phyloP scores from a whole-genome alignment of 2,797 vertebrate genomes.

The Limosa lapponica region DNA sequence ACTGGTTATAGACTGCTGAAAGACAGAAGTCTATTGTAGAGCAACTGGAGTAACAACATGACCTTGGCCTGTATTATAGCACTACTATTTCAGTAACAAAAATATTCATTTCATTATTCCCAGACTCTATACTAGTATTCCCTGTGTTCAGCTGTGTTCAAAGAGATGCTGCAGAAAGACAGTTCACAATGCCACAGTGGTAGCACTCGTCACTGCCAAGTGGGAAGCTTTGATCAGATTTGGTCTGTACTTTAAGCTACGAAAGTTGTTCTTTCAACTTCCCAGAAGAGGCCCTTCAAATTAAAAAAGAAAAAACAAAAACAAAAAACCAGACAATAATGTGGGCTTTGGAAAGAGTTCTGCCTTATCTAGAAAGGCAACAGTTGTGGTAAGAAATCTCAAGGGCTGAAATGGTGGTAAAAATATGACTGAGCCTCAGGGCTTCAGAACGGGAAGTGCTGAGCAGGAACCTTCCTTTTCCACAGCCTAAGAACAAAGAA shows the following conservation, averaged over 20 bases:
- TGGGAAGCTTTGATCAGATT: background rate
- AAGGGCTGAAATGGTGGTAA: background rate
- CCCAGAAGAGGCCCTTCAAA: background rate
- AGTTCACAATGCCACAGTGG: background rate
- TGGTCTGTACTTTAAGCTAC: background rate
- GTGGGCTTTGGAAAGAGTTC: background rate
- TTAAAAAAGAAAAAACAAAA: background rate
- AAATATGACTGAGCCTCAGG: background rate
- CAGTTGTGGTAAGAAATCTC: background rate
- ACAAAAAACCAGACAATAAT: background rate
- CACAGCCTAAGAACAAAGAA: background rate
- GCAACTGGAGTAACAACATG: background rate
- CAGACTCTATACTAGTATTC: background rate
- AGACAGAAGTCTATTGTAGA: background rate
- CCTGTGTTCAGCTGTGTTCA: background rate
- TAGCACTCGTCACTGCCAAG: accelerated
- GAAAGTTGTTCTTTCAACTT: background rate
- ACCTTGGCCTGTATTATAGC: background rate
- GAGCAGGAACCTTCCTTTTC: background rate
- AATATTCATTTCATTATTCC: background rate
- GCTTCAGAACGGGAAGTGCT: background rate
- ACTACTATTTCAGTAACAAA: background rate
- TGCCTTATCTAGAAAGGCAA: background rate
- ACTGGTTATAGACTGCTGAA: background rate
- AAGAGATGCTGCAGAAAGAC: background rate